Evolutionary conservation across 2,113 vertebrate species (phyloP).

Genomic region (Lamprologus callipterus): DNA sequence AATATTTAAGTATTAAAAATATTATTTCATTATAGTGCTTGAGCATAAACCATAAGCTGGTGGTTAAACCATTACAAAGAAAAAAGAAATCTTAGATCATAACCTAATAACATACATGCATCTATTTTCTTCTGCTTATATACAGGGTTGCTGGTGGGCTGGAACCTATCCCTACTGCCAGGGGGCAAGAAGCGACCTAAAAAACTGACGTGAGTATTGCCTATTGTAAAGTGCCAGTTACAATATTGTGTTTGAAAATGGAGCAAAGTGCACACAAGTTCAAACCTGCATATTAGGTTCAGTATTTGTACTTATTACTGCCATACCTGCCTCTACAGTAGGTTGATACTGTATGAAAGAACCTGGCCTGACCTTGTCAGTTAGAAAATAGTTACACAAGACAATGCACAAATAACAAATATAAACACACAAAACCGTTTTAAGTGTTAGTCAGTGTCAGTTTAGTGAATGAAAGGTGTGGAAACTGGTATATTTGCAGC

Average conservation of each 20-base stretch:
- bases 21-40: not conserved
- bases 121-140: not conserved
- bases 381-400: not conserved
- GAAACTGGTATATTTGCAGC: not conserved
- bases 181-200: not conserved
- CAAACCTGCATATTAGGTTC: not conserved
- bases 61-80: not conserved
- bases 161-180: not conserved
- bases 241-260: not conserved
- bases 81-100: not conserved
- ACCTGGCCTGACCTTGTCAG: not conserved
- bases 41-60: not conserved
- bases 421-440: not conserved
- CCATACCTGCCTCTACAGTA: not conserved
- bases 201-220: not conserved
- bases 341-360: not conserved
- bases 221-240: not conserved
- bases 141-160: not conserved
- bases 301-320: not conserved
- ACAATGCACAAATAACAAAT: not conserved
- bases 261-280: not conserved
- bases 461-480: not conserved
- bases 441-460: not conserved
- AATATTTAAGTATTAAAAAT: not conserved
- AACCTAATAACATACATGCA: not conserved